Percentiles rank a stretch among this genome's conserved stretches.
Evolutionary conservation across 2,888 invertebrate species (phyloP).

Genomic region (Drosophila vallismaia): DNA sequence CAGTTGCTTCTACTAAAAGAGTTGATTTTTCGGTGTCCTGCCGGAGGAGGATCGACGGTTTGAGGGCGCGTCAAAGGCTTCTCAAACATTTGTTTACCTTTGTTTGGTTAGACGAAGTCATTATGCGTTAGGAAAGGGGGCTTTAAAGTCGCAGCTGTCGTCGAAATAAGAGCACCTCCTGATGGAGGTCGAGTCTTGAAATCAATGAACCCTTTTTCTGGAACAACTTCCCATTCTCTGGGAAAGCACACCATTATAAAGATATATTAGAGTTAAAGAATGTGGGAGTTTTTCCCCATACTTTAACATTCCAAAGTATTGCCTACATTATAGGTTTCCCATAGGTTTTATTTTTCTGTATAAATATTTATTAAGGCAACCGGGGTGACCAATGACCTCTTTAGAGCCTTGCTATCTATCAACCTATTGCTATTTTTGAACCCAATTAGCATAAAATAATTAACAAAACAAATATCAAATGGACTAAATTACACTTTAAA

Average conservation of each 20-base stretch:
- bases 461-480: no score
- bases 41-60: slow-evolving; percentile 10
- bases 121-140: slow-evolving; percentile 42
- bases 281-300: no score
- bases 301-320: background rate
- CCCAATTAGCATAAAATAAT: no score
- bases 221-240: background rate
- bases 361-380: no score
- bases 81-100: slow-evolving; percentile 67
- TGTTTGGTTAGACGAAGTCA: slow-evolving; percentile 72
- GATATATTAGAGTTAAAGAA: no score
- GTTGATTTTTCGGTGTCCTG: slow-evolving; percentile 55
- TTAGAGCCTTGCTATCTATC: no score
- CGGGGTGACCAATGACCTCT: no score
- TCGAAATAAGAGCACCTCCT: background rate
- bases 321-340: background rate
- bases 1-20: slow-evolving; percentile 58
- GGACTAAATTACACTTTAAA: no score
- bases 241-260: no score
- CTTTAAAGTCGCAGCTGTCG: slow-evolving; percentile 17
- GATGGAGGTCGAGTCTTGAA: background rate
- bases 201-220: background rate
- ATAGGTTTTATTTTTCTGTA: background rate
- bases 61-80: slow-evolving; percentile 56
- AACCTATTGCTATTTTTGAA: no score